Conservation (phyloP, 2,888 invertebrate species). For the Acleris cristana region DNA sequence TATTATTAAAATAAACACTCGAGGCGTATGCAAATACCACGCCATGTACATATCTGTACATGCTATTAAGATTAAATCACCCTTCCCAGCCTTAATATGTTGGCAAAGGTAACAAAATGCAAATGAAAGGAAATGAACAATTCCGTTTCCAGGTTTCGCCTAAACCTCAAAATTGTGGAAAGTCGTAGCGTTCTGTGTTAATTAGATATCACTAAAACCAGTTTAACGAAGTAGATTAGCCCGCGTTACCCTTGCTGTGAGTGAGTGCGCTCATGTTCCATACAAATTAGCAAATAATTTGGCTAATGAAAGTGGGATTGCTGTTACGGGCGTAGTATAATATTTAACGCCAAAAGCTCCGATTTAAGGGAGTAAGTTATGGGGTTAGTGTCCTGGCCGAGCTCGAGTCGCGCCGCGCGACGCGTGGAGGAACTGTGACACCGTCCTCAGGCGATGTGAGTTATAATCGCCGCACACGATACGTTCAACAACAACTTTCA, state of each 20-base stretch:
- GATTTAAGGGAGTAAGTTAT: slow-evolving; percentile 47
- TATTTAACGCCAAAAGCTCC: slow-evolving; percentile 51
- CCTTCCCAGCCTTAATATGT: slow-evolving; percentile 32
- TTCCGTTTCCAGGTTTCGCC: slow-evolving; percentile 40
- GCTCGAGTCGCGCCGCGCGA: slow-evolving; percentile 43
- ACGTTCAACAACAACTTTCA: slow-evolving; percentile 54
- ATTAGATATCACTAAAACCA: slow-evolving; percentile 61
- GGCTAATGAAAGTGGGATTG: slow-evolving; percentile 68
- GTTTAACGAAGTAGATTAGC: slow-evolving; percentile 71
- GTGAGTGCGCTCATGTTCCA: slow-evolving; percentile 61
- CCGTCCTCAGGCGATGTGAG: slow-evolving; percentile 60
- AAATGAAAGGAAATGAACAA: slow-evolving; percentile 38
- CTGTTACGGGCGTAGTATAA: slow-evolving; percentile 44
- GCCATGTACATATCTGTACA: slow-evolving; percentile 22
- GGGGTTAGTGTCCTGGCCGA: slow-evolving; percentile 52
- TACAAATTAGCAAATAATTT: slow-evolving; percentile 77
- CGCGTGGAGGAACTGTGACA: slow-evolving; percentile 54
- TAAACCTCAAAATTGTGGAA: slow-evolving; percentile 46
- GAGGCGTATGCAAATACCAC: slow-evolving; percentile 14
- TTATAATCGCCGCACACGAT: slow-evolving; percentile 58
- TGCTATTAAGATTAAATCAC: slow-evolving; percentile 34
- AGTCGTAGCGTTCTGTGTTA: slow-evolving; percentile 59
- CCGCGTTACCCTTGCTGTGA: slow-evolving; percentile 55
- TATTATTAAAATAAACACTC: slow-evolving; percentile 4
- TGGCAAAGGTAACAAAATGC: slow-evolving; percentile 39